Percentiles rank a stretch among this genome's conserved stretches.
phyloP scores from a whole-genome alignment of 2,113 vertebrate genomes.

The Callipepla californica region DNA sequence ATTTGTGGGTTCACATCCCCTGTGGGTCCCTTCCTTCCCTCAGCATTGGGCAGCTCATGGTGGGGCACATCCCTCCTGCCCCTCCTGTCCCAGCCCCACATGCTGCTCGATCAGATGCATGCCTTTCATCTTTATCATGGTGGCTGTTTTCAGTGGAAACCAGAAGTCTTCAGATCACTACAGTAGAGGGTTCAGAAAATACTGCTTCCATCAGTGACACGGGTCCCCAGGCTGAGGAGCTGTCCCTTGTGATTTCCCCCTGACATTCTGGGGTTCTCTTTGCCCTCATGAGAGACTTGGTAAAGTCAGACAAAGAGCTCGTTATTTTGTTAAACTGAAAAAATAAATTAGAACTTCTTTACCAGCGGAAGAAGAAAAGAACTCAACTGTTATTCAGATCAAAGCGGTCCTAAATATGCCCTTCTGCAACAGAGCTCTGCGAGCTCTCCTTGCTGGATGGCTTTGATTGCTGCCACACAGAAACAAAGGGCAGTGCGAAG shows the following conservation, averaged over 20 bases:
- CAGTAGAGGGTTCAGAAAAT: neutral
- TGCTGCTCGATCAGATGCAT: neutral
- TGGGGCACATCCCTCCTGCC: neutral
- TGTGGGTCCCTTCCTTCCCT: neutral
- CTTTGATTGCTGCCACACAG: slow-evolving; percentile 42
- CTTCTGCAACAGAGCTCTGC: slow-evolving; percentile 42
- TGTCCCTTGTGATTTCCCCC: neutral
- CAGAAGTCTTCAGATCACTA: neutral
- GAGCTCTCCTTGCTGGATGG: slow-evolving; percentile 26
- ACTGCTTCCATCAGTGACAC: neutral
- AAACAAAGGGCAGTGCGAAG: slow-evolving; percentile 45
- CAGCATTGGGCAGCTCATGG: neutral
- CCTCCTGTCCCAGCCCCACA: neutral
- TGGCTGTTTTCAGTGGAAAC: neutral
- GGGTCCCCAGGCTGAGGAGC: neutral
- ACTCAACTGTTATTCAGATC: slow-evolving; percentile 49
- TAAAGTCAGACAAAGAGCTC: neutral
- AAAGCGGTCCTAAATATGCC: slow-evolving; percentile 57
- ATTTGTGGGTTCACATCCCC: neutral
- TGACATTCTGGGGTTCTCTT: neutral
- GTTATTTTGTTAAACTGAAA: neutral
- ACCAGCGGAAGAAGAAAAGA: slow-evolving; percentile 31
- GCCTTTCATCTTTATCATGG: neutral
- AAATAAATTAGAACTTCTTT: slow-evolving; percentile 13
- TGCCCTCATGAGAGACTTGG: slow-evolving; percentile 13